Evolutionary conservation across 2,797 vertebrate genomes (phyloP), one percentile per base, ranked within the genome.

Genomic region (Phoeniculus purpureus): DNA sequence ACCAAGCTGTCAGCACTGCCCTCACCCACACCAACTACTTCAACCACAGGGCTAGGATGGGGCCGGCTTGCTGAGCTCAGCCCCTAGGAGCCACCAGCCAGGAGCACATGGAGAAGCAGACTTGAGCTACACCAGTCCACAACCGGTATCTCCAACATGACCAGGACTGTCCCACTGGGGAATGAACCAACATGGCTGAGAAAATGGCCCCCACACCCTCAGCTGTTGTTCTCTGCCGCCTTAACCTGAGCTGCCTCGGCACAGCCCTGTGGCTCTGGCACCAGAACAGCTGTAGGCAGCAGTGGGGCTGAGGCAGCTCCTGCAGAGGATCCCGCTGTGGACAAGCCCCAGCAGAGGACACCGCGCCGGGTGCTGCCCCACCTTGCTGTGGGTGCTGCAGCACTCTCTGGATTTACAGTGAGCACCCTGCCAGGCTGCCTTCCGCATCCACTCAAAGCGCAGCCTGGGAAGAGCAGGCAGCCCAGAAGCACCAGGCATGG

Each of bases 281-380:
- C 0, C 0, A 31, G 65, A 68, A 10, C 23, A 25, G 15, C 86
- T 21, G 8, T 3, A 37, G 65, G 40, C 34, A 27, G 12, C 15
- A 2, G 20, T 10, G 3, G 12, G 18, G 54, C 7, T 16, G 47
- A 29, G 45, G 6, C 0, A 13, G 85, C 76, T 40, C 27, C 1
- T 0, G 1, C 22, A 4, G 16, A 1, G 21, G 34, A 0, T 82
- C 73, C 58, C 5, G 1, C 55, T 12, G 67, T 0, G 1, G 37
- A 29, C 48, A 37, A 81, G 40, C 26, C 74, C 64, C 51, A 5
- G 65, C 82, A 48, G 68, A 21, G 5, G 55, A 26, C 37, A 37
- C 15, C 43, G 1, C 20, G 52, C 55, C 34, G 55, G 80, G 3
- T 6, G 43, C 71, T 31, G 77, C 26, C 45, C 54, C 82, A 31